phyloP scores from a whole-genome alignment of 1,140 invertebrate species.

The Charaxes varanes region DNA sequence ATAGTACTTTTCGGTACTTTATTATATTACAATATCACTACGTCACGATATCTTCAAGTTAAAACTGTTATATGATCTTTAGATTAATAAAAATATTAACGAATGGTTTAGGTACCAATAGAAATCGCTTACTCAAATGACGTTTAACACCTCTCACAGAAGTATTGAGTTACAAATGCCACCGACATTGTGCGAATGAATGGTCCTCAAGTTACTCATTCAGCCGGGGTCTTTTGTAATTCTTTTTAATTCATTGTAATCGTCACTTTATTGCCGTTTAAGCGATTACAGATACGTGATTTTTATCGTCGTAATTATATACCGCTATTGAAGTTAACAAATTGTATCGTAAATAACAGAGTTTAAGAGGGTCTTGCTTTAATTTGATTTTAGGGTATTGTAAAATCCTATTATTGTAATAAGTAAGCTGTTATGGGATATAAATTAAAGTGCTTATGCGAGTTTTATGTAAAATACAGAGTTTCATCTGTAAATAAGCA shows the following conservation, averaged over 20 bases:
- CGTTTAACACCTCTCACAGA: slow-evolving; percentile 22
- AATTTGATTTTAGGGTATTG: background rate
- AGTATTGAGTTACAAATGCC: slow-evolving; percentile 25
- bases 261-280: slow-evolving; percentile 26
- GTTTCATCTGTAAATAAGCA: too few relatives aligned
- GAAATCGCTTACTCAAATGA: slow-evolving; percentile 1
- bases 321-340: slow-evolving; percentile 1
- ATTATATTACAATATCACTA: too few relatives aligned
- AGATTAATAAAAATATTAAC: too few relatives aligned
- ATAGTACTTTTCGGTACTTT: too few relatives aligned
- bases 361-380: background rate
- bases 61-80: too few relatives aligned
- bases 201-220: slow-evolving; percentile 23
- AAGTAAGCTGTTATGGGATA: too few relatives aligned
- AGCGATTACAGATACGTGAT: slow-evolving; percentile 25
- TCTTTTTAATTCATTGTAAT: slow-evolving; percentile 20
- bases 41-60: too few relatives aligned
- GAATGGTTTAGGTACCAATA: too few relatives aligned
- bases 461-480: too few relatives aligned
- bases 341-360: background rate
- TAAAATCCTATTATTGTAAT: too few relatives aligned
- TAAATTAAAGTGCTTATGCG: too few relatives aligned
- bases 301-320: slow-evolving; percentile 18
- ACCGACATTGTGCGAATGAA: slow-evolving; percentile 20
- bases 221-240: slow-evolving; percentile 12